phyloP scores from a whole-genome alignment of 2,797 vertebrate genomes.

The Pantherophis alleghaniensis region DNA sequence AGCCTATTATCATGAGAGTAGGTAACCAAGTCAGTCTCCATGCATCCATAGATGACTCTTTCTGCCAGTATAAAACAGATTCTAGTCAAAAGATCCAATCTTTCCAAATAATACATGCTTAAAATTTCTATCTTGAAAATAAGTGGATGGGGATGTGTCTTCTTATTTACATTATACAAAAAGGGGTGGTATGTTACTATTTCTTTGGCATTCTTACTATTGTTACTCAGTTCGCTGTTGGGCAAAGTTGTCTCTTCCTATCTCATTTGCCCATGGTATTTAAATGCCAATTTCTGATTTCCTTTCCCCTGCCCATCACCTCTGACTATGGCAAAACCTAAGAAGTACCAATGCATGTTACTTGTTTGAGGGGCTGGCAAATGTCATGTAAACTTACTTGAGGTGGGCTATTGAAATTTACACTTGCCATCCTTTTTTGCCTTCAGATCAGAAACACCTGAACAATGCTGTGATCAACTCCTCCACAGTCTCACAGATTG shows the following conservation, averaged over 20 bases:
- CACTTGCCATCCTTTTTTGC: background rate
- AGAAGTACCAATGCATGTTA: background rate
- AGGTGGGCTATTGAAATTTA: background rate
- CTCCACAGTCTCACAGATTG: conserved; percentile 73
- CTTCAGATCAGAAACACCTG: conserved; percentile 83
- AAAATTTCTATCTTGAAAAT: background rate
- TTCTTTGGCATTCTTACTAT: background rate
- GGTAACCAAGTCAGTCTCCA: background rate
- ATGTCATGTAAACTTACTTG: background rate
- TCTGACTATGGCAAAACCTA: conserved; percentile 11
- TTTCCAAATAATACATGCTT: background rate
- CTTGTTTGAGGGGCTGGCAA: background rate
- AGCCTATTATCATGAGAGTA: background rate
- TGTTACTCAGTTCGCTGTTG: conserved; percentile 2
- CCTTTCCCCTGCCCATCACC: background rate
- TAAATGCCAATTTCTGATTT: conserved; percentile 12
- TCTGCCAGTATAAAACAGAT: background rate
- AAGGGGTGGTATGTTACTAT: background rate
- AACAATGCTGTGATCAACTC: conserved; percentile 77
- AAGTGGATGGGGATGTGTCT: background rate
- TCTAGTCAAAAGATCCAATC: background rate
- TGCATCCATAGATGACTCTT: background rate
- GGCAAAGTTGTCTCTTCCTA: background rate
- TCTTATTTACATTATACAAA: background rate
- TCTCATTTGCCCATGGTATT: conserved; percentile 16